These are phyloP conservation scores for Megaceryle maxima DNA, from an alignment of 2,113 vertebrate genomes.

Conservation along the genomic window DNA sequence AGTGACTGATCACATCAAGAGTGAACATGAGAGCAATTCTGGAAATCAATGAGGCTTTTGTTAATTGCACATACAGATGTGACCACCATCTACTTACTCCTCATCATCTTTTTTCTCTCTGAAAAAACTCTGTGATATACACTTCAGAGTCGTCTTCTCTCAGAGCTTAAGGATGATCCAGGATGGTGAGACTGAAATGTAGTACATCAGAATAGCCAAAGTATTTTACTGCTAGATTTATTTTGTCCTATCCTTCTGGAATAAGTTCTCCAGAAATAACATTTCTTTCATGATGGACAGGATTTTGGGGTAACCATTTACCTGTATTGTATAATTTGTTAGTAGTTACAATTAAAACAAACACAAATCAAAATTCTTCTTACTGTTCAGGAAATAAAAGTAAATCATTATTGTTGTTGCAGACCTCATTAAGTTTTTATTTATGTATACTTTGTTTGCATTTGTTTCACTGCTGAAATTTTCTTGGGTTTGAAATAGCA, in stretches of 20 bases:
- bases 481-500: not conserved
- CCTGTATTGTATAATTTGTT: not conserved
- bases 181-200: not conserved
- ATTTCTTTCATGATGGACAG: not conserved
- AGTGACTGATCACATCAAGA: not conserved
- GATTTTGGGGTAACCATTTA: not conserved
- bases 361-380: not conserved
- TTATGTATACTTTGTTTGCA: not conserved
- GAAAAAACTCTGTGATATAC: not conserved
- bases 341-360: not conserved
- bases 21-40: not conserved
- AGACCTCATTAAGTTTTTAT: not conserved
- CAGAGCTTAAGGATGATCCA: not conserved
- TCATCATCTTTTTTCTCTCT: not conserved
- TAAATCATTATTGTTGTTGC: not conserved
- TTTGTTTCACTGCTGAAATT: not conserved
- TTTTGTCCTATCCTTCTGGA: not conserved
- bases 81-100: not conserved
- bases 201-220: not conserved
- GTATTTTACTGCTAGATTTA: not conserved
- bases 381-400: not conserved
- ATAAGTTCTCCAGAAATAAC: not conserved
- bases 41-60: not conserved
- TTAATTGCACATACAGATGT: not conserved
- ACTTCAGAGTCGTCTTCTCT: not conserved